Evolutionary conservation across 2,888 invertebrate genomes (phyloP), one percentile per base, ranked within the genome.

Genomic region (Temnothorax rugatulus): DNA sequence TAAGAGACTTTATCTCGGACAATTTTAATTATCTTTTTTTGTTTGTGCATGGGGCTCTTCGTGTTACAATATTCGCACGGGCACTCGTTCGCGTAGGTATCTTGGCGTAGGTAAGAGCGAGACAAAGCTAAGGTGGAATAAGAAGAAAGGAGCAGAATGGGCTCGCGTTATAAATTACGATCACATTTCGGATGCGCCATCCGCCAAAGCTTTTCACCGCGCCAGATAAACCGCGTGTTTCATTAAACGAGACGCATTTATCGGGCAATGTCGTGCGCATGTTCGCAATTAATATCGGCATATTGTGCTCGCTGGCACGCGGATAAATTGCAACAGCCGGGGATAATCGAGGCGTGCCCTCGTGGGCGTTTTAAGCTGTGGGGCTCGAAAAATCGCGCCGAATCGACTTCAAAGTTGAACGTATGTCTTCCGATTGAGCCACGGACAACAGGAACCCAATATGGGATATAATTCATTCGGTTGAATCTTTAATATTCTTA

Each of bases 241-340:
- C 73, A 59, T 79, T 79, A 79, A 79, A 71, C 79, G 79, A 79
- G 79, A 71, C 59, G 59, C 79, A 79, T 79, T 79, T 79, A 79
- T 79, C 73, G 79, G 38, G 25, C 79, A 44, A 18, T 59, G 79
- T 79, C 79, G 79, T 59, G 79, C 59, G 79, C 79, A 79, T 79
- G 79, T 71, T 79, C 79, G 73, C 79, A 79, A 79, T 79, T 79
- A 79, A 79, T 79, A 79, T 79, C 79, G 47, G 79, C 79, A 71
- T 71, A 79, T 79, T 79, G 79, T 79, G 59, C 71, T 59, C 34
- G 71, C 71, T 69, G 69, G 77, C 54, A 68, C 44, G 69, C 59
- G 73, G 71, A 79, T 79, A 79, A 79, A 79, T 79, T 71, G 79
- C 79, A 71, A 71, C 79, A 71, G 47, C 25, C 59, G 13, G 47